Evolutionary conservation across 2,113 vertebrate genomes (phyloP).

Genomic region (Scophthalmus maximus): DNA sequence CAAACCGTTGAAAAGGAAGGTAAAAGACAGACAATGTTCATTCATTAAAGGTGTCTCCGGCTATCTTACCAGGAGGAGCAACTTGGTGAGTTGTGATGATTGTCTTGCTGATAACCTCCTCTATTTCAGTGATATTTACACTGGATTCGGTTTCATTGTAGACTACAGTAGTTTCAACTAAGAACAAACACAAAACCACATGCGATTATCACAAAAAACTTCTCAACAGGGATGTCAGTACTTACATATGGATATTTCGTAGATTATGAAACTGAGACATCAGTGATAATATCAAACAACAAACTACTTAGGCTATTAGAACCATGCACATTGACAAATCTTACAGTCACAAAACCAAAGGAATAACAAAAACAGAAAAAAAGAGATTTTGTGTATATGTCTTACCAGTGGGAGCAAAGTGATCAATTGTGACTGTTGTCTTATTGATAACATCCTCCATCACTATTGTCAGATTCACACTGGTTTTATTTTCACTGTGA

Average conservation of each 20-base stretch:
- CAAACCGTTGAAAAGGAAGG: background rate
- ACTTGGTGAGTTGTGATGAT: conserved; percentile 14
- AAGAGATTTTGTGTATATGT: background rate
- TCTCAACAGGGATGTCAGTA: conserved; percentile 1
- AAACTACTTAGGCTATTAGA: too few species aligned
- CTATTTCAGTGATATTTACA: conserved; percentile 33
- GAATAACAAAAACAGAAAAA: background rate
- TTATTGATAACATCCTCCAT: conserved; percentile 31
- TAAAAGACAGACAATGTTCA: background rate
- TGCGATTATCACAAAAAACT: background rate
- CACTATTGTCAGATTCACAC: conserved; percentile 16
- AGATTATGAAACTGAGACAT: background rate
- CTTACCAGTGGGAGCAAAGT: conserved; percentile 49
- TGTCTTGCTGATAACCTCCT: conserved; percentile 50
- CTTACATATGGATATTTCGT: background rate
- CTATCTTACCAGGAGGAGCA: conserved; percentile 50
- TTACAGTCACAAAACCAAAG: background rate
- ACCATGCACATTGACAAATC: background rate
- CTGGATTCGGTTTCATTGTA: conserved; percentile 57
- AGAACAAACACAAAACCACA: conserved; percentile 20
- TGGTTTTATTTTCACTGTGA: conserved; percentile 30
- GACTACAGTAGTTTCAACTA: conserved; percentile 29
- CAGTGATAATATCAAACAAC: background rate
- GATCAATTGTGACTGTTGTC: conserved; percentile 33
- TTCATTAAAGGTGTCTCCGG: background rate